Evolutionary conservation across 2,797 vertebrate genomes (phyloP).

Genomic region (Lycodopsis pacificus): DNA sequence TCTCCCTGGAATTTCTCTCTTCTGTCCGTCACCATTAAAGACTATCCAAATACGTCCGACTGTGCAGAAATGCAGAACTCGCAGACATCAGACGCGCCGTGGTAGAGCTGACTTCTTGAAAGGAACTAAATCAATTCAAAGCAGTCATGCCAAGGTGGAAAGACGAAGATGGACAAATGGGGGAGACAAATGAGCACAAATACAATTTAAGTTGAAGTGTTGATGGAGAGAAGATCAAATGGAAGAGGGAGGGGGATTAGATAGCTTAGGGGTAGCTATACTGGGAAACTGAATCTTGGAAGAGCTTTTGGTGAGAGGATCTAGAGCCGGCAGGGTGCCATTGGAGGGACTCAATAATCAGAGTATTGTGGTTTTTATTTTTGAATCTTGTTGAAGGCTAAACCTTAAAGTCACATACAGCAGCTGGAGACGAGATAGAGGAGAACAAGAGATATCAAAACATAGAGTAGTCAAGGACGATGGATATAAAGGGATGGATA

Average conservation of each 20-base stretch:
- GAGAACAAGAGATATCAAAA: background rate
- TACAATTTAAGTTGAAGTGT: background rate
- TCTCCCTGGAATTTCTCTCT: slow-evolving; percentile 34
- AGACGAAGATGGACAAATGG: slow-evolving; percentile 8
- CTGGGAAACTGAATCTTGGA: slow-evolving; percentile 1
- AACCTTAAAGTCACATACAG: background rate
- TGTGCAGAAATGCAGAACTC: slow-evolving; percentile 12
- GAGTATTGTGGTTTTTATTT: slow-evolving; percentile 1
- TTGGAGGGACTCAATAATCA: background rate
- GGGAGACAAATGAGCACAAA: background rate
- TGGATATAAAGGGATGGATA: background rate
- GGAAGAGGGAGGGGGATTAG: background rate
- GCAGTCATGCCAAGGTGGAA: background rate
- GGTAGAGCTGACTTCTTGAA: slow-evolving; percentile 8
- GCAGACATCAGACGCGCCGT: slow-evolving; percentile 1
- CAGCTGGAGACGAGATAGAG: background rate
- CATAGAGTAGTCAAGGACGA: background rate
- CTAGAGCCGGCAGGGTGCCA: background rate
- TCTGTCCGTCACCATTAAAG: slow-evolving; percentile 59
- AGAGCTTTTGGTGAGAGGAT: background rate
- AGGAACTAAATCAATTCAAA: slow-evolving; percentile 33
- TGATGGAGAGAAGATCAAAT: background rate
- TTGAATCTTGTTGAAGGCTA: slow-evolving; percentile 6
- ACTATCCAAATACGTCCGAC: slow-evolving; percentile 21
- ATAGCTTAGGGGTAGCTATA: background rate